Percentiles rank a stretch among this genome's conserved stretches.
Conservation (phyloP, 2,797 vertebrate genomes). For the Melanotaenia pygmaea region DNA sequence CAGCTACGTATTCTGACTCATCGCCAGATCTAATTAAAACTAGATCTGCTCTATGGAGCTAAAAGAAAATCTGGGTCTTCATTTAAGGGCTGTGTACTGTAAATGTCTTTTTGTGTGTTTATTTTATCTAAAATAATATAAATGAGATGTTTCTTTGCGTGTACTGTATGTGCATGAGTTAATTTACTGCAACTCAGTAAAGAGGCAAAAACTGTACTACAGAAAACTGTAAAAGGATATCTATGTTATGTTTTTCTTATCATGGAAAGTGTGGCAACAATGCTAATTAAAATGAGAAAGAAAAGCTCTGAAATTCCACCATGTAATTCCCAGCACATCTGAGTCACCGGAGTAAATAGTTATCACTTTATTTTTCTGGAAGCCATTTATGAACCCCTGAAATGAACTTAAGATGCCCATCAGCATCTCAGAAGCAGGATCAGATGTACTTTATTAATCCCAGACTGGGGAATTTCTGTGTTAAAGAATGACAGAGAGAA, state of each 20-base stretch:
- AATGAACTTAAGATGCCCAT: too few species aligned
- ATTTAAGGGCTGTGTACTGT: constrained; percentile 14
- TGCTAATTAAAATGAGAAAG: background rate
- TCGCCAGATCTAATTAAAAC: constrained; percentile 64
- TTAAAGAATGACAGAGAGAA: too few species aligned
- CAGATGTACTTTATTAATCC: too few species aligned
- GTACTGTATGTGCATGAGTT: background rate
- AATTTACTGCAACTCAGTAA: background rate
- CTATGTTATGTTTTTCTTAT: background rate
- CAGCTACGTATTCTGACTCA: constrained; percentile 56
- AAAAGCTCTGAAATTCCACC: background rate
- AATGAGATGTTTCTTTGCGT: background rate
- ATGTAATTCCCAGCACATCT: background rate
- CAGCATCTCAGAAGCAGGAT: too few species aligned
- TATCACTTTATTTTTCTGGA: background rate
- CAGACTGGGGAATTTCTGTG: too few species aligned
- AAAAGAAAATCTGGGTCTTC: constrained; percentile 9
- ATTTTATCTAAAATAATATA: background rate
- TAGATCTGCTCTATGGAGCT: constrained; percentile 38
- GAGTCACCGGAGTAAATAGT: background rate
- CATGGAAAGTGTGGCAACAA: background rate
- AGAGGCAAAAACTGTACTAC: constrained; percentile 2
- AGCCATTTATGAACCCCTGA: background rate
- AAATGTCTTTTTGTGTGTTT: background rate
- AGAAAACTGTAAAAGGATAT: background rate